A percentile compares a stretch with the other conserved stretches of the same genome.
Conservation (phyloP, 1,140 invertebrate genomes). For the Ceratosolen solmsi region DNA sequence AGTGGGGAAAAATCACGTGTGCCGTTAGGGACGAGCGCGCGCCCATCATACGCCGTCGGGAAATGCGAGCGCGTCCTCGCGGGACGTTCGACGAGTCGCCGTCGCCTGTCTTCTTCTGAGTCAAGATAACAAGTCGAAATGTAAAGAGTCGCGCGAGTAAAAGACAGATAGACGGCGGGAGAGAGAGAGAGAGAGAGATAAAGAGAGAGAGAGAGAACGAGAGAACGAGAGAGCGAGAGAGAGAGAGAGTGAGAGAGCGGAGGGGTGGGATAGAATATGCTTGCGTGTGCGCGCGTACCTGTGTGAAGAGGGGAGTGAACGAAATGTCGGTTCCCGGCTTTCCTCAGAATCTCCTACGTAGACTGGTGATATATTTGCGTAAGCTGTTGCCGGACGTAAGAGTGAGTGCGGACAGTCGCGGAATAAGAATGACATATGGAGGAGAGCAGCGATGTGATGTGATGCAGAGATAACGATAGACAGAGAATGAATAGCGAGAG, state of each 20-base stretch:
- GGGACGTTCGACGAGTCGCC: conserved; percentile 33
- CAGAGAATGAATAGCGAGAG: too few relatives aligned
- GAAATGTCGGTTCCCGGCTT: conserved; percentile 30
- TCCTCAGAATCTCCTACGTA: conserved; percentile 1
- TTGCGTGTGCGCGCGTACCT: not conserved
- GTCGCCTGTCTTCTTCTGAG: not conserved
- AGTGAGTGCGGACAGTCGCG: conserved; percentile 56
- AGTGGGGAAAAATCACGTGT: conserved; percentile 45
- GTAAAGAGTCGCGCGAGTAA: too few relatives aligned
- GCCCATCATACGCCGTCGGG: conserved; percentile 14
- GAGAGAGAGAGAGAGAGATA: not conserved
- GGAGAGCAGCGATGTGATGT: too few relatives aligned
- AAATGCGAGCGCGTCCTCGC: conserved; percentile 35
- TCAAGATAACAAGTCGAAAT: conserved; percentile 55
- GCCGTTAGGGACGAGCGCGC: conserved; percentile 32
- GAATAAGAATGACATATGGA: conserved; percentile 46
- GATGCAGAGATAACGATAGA: too few relatives aligned
- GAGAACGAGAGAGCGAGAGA: too few relatives aligned
- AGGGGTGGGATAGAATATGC: too few relatives aligned
- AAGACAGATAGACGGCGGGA: too few relatives aligned
- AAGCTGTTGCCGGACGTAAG: conserved; percentile 47
- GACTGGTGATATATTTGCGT: conserved; percentile 54
- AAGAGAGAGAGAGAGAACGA: too few relatives aligned
- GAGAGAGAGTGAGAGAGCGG: conserved; percentile 1
- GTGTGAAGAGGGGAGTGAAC: not conserved